Conservation (phyloP, 2,797 vertebrate genomes). For the Rhabdophis nuchalis region DNA sequence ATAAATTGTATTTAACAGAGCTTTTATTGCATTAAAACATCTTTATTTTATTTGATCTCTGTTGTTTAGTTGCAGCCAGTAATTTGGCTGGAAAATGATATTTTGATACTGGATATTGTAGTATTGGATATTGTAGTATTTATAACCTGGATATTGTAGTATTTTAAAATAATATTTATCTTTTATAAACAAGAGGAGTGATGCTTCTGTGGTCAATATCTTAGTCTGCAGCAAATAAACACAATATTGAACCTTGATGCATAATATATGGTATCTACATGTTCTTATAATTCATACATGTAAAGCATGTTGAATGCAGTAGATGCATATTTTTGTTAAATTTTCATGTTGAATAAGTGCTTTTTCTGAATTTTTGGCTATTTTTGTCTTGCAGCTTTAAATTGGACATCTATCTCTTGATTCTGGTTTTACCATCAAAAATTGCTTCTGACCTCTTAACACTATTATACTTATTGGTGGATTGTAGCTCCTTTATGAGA, state of each 20-base stretch:
- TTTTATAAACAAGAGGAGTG: not conserved
- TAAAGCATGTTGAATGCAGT: not conserved
- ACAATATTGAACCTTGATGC: not conserved
- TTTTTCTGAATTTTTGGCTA: not conserved
- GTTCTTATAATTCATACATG: not conserved
- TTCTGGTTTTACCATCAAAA: not conserved
- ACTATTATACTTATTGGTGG: not conserved
- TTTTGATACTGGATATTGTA: not conserved
- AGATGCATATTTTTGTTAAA: not conserved
- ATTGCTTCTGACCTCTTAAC: not conserved
- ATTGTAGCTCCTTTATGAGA: not conserved
- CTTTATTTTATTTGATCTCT: not conserved
- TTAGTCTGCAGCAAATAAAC: not conserved
- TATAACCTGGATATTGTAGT: not conserved
- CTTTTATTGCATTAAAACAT: slow-evolving; percentile 17
- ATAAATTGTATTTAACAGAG: slow-evolving; percentile 39
- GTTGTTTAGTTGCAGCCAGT: not conserved
- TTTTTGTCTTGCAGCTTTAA: not conserved
- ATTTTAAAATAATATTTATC: not conserved
- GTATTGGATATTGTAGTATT: not conserved
- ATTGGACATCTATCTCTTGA: not conserved
- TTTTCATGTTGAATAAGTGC: not conserved
- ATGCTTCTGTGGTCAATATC: not conserved
- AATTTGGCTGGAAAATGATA: not conserved
- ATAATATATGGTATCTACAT: rapidly evolving